Evolutionary conservation across 92 coral and sea anemone genomes (phyloP).

Genomic region (Heteractis magnifica): DNA sequence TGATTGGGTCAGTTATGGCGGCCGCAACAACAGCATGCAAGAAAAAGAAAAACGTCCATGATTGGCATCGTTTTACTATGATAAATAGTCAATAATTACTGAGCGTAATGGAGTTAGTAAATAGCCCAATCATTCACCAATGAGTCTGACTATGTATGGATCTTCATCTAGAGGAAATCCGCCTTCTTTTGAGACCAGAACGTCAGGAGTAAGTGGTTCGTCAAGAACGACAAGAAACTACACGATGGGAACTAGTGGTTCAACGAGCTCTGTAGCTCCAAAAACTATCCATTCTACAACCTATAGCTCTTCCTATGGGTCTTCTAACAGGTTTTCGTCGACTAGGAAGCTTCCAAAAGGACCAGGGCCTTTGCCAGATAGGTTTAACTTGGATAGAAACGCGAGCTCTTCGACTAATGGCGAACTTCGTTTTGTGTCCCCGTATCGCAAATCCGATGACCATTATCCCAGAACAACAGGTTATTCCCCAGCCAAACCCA

Average conservation of each 20-base stretch:
- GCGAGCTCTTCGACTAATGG: not conserved
- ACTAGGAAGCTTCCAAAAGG: slow-evolving; percentile 54
- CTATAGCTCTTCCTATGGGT: slow-evolving; percentile 21
- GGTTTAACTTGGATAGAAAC: not conserved
- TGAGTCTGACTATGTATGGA: slow-evolving; percentile 38
- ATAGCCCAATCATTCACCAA: slow-evolving; percentile 27
- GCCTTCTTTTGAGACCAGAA: slow-evolving; percentile 21
- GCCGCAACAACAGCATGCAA: slow-evolving; percentile 7
- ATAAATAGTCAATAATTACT: not conserved
- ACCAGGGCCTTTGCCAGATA: slow-evolving; percentile 61
- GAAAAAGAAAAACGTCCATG: not conserved
- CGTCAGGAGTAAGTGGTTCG: not conserved
- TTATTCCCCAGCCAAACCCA: not conserved
- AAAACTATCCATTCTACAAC: slow-evolving; percentile 12
- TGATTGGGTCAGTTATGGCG: slow-evolving; percentile 31
- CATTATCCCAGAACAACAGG: not conserved
- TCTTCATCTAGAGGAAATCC: slow-evolving; percentile 20
- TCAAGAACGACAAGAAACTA: slow-evolving; percentile 16
- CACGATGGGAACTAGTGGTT: slow-evolving; percentile 16
- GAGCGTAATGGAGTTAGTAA: slow-evolving; percentile 17
- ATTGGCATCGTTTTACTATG: slow-evolving; percentile 29
- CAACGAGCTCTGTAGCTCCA: slow-evolving; percentile 14
- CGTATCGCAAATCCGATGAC: slow-evolving; percentile 11
- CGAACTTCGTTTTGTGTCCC: slow-evolving; percentile 23
- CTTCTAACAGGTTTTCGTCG: not conserved